Percentiles rank a stretch among this genome's conserved stretches.
phyloP scores from a whole-genome alignment of 2,113 vertebrate genomes.

The Xyrauchen texanus region DNA sequence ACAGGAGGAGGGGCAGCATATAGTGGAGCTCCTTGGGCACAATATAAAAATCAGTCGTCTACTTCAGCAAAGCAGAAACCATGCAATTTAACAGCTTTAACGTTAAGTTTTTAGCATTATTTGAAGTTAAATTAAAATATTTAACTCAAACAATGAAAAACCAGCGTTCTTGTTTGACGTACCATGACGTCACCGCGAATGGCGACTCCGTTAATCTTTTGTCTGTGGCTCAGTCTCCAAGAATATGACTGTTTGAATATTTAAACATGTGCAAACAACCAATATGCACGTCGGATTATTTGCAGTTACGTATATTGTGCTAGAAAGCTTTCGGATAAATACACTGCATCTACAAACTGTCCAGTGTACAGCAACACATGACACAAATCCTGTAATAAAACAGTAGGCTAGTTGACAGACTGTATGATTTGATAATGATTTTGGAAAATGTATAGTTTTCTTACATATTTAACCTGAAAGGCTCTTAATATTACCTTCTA shows the following conservation, averaged over 20 bases:
- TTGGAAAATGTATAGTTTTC: too few species aligned
- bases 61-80: conserved; percentile 64
- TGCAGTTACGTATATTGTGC: too few species aligned
- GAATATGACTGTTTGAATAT: too few species aligned
- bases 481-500: neutral
- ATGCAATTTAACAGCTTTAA: neutral
- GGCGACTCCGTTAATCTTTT: neutral
- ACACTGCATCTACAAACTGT: too few species aligned
- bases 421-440: too few species aligned
- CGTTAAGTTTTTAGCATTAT: neutral
- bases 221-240: neutral
- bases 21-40: conserved; percentile 13
- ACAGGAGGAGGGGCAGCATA: conserved; percentile 69
- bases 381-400: too few species aligned
- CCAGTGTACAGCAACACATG: too few species aligned
- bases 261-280: too few species aligned
- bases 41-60: neutral
- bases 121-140: neutral
- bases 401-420: too few species aligned
- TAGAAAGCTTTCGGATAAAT: too few species aligned
- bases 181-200: conserved; percentile 65
- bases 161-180: neutral
- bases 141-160: conserved; percentile 37
- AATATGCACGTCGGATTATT: too few species aligned
- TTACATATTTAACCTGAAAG: too few species aligned